Evolutionary conservation across 2,113 vertebrate species (phyloP), one percentile per base, ranked within the genome.

Genomic region (Miniopterus natalensis): DNA sequence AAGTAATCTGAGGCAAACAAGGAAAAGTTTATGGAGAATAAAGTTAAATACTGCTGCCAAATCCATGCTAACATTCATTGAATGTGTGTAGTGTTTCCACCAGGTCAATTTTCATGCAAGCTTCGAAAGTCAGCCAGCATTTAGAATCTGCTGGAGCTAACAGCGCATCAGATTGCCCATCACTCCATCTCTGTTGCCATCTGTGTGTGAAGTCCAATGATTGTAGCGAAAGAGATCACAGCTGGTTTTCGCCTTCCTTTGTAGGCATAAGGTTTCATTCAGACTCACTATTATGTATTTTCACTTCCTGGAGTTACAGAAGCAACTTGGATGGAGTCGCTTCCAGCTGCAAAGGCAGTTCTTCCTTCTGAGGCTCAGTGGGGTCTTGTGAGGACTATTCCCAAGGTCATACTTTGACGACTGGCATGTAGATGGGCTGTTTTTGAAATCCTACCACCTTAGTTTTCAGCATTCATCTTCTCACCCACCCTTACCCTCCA

Each of bases 131-230:
- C 42, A 75, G 75, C 59, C 75, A 93, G 70, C 84, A 77, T 68
- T 95, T 84, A 90, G 40, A 98, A 95, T 89, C 8, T 3, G 0
- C 27, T 70, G 87, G 59, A 97, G 83, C 13, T 94, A 96, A 80
- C 68, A 92, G 10, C 3, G 21, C 84, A 65, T 96, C 93, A 96
- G 74, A 68, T 88, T 88, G 65, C 55, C 84, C 53, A 61, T 92
- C 59, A 57, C 29, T 87, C 18, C 25, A 15, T 66, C 81, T 77
- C 57, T 95, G 55, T 83, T 74, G 70, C 95, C 65, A 42, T 55
- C 18, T 77, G 49, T 57, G 20, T 95, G 49, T 63, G 42, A 92
- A 94, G 40, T 74, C 47, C 92, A 81, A 86, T 66, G 45, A 90
- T 55, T 94, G 42, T 57, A 88, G 42, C 94, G 92, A 92, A 92